Base-by-base conservation (phyloP, 2,888 invertebrate species). In the Ectemnius cavifrons region DNA sequence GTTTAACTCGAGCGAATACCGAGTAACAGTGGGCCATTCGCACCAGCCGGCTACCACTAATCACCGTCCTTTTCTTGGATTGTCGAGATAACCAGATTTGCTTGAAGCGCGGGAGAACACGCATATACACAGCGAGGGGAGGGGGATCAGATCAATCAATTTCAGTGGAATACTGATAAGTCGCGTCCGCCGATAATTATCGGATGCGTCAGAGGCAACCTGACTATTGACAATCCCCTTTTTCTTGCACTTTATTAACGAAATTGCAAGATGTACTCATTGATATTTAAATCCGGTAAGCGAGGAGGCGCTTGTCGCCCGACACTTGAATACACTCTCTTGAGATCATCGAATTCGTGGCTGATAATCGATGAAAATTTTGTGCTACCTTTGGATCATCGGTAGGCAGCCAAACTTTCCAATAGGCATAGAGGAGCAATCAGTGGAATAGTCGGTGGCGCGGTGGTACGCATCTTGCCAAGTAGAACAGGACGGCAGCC, bases 71-170 rank as follows among this genome's bases (percentile, higher is more conserved):
- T 23, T 16, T 27, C 47, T 11, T 11, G 37, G 37, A 18, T 46
- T 16, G n/a, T n/a, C 18, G 13, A 45, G 52, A 4, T 23, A n/a
- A 65, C 59, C 3, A 46, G 23, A 37, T 37, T 11, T 37, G 37
- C 11, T 37, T 11, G 37, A 11, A 37, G 37, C 37, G 11, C 37
- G 37, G 37, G 8, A 37, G 8, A 23, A 23, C 23, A 23, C 23
- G 2, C 23, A 23, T 23, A 23, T 3, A 3, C 2, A 23, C 2
- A 11, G 37, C 11, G 37, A 37, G 37, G 45, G 68, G 68, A 71
- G 73, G 68, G 66, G 52, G 27, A n/a, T n/a, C 75, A 23, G 63
- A 66, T 46, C 67, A 77, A 83, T 83, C 81, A 76, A 74, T 69
- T 65, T 16, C 45, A 14, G 23, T 61, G 46, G 18, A 18, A 16